Percentiles rank a stretch among this genome's conserved stretches.
Conservation (phyloP, 1,140 invertebrate genomes). For the Phocides pigmalion region DNA sequence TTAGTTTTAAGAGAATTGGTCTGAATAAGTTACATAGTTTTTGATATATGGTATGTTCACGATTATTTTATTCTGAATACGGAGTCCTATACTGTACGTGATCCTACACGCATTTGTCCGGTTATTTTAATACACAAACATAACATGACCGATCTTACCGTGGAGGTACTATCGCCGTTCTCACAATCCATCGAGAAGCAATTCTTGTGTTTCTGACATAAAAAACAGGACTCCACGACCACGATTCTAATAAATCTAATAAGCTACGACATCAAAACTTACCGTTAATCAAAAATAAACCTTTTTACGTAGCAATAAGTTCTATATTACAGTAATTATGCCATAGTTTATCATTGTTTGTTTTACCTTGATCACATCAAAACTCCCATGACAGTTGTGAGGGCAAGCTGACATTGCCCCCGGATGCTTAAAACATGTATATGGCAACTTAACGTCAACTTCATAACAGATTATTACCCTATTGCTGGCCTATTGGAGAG, state of each 20-base stretch:
- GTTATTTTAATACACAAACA: too few species aligned
- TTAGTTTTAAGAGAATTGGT: too few species aligned
- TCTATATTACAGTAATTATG: background rate
- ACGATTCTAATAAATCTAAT: conserved; percentile 3
- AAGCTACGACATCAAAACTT: background rate
- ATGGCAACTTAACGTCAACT: background rate
- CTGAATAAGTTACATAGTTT: too few species aligned
- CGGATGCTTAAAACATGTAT: conserved; percentile 38
- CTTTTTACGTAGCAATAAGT: background rate
- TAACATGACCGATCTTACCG: too few species aligned
- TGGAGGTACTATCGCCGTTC: background rate
- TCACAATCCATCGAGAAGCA: background rate
- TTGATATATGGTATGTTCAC: too few species aligned
- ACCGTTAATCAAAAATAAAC: background rate
- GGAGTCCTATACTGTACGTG: too few species aligned
- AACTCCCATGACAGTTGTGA: conserved; percentile 12
- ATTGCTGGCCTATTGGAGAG: too few species aligned
- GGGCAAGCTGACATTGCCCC: conserved; percentile 45
- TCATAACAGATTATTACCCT: too few species aligned
- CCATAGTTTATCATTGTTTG: background rate
- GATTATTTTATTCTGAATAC: too few species aligned
- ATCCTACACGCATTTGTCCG: too few species aligned
- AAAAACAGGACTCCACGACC: background rate
- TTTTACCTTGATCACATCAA: conserved; percentile 7
- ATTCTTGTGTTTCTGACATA: background rate